phyloP scores from a whole-genome alignment of 64 coral and sea anemone genomes.

The Actinia tenebrosa region DNA sequence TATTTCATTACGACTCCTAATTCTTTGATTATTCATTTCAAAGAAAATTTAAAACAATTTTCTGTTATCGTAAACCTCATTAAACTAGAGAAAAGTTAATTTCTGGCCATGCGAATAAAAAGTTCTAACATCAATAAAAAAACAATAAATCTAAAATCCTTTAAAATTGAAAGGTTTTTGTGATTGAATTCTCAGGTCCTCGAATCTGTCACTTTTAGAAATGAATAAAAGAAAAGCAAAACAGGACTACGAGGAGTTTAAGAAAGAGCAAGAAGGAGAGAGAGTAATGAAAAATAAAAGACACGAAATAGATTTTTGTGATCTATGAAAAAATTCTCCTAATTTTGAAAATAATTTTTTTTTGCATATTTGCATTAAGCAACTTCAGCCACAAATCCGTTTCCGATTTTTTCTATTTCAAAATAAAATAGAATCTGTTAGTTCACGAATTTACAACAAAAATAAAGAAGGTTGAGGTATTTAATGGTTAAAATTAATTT shows the following conservation, averaged over 20 bases:
- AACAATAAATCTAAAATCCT: too few relatives aligned
- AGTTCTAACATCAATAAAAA: background rate
- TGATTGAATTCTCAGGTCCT: background rate
- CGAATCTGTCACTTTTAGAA: background rate
- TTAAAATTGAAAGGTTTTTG: too few relatives aligned
- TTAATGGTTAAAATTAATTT: too few relatives aligned
- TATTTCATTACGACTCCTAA: background rate
- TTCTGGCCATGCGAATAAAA: background rate
- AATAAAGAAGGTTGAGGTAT: too few relatives aligned
- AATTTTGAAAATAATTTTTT: too few relatives aligned
- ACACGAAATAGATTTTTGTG: background rate
- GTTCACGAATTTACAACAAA: too few relatives aligned
- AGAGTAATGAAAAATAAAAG: background rate
- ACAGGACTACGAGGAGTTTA: background rate
- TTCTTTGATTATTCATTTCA: background rate
- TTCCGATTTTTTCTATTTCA: too few relatives aligned
- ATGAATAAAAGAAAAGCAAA: background rate
- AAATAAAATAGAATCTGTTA: too few relatives aligned
- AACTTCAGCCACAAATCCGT: background rate
- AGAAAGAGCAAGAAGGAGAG: background rate
- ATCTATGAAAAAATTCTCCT: too few relatives aligned
- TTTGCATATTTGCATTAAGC: background rate
- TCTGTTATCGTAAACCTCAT: background rate
- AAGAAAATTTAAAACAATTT: background rate
- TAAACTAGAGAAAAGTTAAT: background rate